Evolutionary conservation across 2,113 vertebrate species (phyloP).

Genomic region (Struthio camelus): DNA sequence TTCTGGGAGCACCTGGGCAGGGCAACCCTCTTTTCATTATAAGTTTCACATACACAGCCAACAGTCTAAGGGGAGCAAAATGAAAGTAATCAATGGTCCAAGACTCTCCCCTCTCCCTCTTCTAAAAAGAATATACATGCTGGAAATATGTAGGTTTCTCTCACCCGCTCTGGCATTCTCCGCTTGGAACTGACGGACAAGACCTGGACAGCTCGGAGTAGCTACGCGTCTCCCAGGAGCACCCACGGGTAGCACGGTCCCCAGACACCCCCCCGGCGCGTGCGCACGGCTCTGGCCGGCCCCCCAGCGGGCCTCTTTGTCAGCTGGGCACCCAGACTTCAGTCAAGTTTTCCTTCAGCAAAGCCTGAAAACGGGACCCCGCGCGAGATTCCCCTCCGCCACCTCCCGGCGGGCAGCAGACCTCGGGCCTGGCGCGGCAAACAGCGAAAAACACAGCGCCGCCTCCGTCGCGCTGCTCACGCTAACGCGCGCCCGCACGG

Average conservation of each 20-base stretch:
- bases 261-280: background rate
- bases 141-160: slow-evolving; percentile 63
- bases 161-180: slow-evolving; percentile 54
- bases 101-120: slow-evolving; percentile 62
- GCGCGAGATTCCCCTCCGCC: rapidly evolving
- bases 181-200: background rate
- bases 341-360: background rate
- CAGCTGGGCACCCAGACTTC: background rate
- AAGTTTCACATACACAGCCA: slow-evolving; percentile 81
- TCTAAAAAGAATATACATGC: slow-evolving; percentile 75
- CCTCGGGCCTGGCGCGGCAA: rapidly evolving
- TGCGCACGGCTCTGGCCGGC: background rate
- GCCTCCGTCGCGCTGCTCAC: background rate
- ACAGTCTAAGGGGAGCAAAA: slow-evolving; percentile 75
- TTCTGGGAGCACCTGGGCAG: slow-evolving; percentile 81
- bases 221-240: background rate
- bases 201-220: background rate
- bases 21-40: slow-evolving; percentile 75
- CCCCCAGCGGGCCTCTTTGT: no score
- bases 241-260: background rate
- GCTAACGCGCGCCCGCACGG: no score
- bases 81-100: slow-evolving; percentile 74
- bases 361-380: background rate
- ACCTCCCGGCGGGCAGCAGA: rapidly evolving
- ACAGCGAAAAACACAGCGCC: no score